Evolutionary conservation across 1,140 invertebrate species (phyloP).

Genomic region (Scaptomyza hsui): DNA sequence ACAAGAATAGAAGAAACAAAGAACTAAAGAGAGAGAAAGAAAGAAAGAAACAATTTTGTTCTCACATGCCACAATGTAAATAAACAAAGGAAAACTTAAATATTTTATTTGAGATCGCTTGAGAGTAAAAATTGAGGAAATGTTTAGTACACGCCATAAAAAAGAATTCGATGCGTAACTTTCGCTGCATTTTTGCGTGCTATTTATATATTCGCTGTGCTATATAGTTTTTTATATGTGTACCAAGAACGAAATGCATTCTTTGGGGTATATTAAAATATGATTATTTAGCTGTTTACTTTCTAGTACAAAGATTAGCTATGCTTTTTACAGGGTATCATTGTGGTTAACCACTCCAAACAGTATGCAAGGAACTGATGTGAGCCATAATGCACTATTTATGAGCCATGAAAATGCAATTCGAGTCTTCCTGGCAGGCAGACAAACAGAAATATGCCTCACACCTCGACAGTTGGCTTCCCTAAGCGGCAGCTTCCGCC

Average conservation of each 20-base stretch:
- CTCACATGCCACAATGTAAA: conserved; percentile 39
- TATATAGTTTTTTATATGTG: conserved; percentile 17
- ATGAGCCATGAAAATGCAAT: conserved; percentile 75
- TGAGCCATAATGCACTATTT: conserved; percentile 56
- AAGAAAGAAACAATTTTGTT: conserved; percentile 24
- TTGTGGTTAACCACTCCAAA: neutral
- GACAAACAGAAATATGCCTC: conserved; percentile 5
- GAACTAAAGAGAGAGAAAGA: neutral
- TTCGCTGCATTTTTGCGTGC: conserved; percentile 28
- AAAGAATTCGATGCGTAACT: conserved; percentile 30
- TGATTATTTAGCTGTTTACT: too few species aligned
- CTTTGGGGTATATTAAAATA: neutral
- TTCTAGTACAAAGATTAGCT: neutral
- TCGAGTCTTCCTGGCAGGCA: conserved; percentile 34
- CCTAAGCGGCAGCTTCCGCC: conserved; percentile 66
- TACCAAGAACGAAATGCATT: neutral
- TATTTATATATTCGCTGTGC: conserved; percentile 28
- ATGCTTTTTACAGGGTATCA: conserved; percentile 12
- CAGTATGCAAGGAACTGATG: conserved; percentile 23
- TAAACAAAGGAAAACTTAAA: conserved; percentile 47
- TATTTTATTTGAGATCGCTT: conserved; percentile 27
- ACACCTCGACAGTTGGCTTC: conserved; percentile 56
- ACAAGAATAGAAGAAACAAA: conserved; percentile 4
- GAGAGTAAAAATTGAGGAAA: conserved; percentile 12
- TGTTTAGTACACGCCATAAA: conserved; percentile 5